These are phyloP conservation scores for Agonopterix subpropinquella DNA, from an alignment of 2,888 invertebrate genomes.

Conservation along the genomic window DNA sequence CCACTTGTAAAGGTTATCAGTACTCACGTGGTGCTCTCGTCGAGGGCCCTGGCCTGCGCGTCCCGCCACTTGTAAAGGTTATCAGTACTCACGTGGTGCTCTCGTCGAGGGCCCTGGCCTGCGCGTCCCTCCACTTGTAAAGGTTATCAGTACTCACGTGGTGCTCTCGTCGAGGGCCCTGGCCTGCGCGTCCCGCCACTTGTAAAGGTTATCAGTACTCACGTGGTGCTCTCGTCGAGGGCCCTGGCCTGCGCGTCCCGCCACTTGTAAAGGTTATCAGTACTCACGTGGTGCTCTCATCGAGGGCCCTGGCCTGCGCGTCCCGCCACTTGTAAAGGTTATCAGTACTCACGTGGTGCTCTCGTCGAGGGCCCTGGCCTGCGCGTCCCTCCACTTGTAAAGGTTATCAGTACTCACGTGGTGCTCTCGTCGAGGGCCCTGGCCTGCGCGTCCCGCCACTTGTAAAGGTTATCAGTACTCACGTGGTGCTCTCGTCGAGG, in stretches of 20 bases:
- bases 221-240: too few relatives aligned
- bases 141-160: too few relatives aligned
- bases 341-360: too few relatives aligned
- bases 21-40: too few relatives aligned
- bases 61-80: slow-evolving; percentile 95
- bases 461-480: too few relatives aligned
- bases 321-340: slow-evolving; percentile 95
- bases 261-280: slow-evolving; percentile 94
- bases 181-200: slow-evolving; percentile 92
- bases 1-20: slow-evolving; percentile 94
- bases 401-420: too few relatives aligned
- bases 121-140: slow-evolving; percentile 91
- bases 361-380: slow-evolving; percentile 94
- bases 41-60: slow-evolving; percentile 85
- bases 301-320: slow-evolving; percentile 85
- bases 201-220: too few relatives aligned
- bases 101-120: slow-evolving; percentile 94
- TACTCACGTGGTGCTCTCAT: too few relatives aligned
- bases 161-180: slow-evolving; percentile 94
- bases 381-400: slow-evolving; percentile 91
- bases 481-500: slow-evolving; percentile 94
- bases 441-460: slow-evolving; percentile 92
- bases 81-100: too few relatives aligned
- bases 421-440: slow-evolving; percentile 94
- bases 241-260: slow-evolving; percentile 87